Evolutionary conservation across 2,797 vertebrate genomes (phyloP).

Genomic region (Melanotaenia boesemani): DNA sequence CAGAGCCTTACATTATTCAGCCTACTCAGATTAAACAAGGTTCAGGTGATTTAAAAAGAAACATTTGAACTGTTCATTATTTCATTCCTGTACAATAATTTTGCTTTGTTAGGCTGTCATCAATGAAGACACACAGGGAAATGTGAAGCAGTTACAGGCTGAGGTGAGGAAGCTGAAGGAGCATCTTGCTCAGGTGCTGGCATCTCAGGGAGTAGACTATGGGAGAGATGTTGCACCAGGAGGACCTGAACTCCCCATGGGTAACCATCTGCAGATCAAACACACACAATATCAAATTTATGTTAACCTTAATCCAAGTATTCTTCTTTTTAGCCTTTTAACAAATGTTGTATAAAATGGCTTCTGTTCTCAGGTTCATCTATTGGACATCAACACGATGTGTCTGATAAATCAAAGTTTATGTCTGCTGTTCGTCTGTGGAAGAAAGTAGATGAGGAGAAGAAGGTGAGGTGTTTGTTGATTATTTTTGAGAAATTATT

Average conservation of each 20-base stretch:
- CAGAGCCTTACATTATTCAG: neutral
- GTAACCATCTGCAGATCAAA: constrained; percentile 51
- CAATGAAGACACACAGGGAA: constrained; percentile 96
- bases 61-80: neutral
- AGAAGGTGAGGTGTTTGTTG: constrained; percentile 63
- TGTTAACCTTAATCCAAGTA: neutral
- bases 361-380: constrained; percentile 30
- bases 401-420: constrained; percentile 72
- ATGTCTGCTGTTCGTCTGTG: constrained; percentile 79
- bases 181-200: constrained; percentile 84
- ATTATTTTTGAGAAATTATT: neutral
- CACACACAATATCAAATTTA: neutral
- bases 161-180: constrained; percentile 95
- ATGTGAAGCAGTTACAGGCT: constrained; percentile 92
- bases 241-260: constrained; percentile 63
- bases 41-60: neutral
- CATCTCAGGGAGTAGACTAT: constrained; percentile 44
- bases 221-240: constrained; percentile 65
- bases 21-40: neutral
- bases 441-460: constrained; percentile 79
- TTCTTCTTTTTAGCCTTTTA: neutral
- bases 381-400: constrained; percentile 43
- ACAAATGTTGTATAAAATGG: neutral
- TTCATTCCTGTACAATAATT: constrained; percentile 14
- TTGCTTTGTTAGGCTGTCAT: constrained; percentile 87